phyloP scores from a whole-genome alignment of 2,797 vertebrate genomes.

The Rhinoraja longicauda region DNA sequence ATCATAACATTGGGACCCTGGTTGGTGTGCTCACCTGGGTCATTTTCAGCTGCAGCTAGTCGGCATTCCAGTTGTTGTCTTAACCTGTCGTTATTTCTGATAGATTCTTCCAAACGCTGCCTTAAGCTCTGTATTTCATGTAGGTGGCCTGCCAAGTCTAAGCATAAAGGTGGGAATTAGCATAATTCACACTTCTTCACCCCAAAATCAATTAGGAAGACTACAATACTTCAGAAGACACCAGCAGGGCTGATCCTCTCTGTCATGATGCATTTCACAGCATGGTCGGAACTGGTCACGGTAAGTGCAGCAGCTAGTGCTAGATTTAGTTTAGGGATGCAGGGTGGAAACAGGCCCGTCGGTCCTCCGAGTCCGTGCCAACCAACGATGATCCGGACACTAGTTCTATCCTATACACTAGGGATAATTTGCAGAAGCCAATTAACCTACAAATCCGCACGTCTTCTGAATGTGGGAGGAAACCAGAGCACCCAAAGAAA shows the following conservation, averaged over 20 bases:
- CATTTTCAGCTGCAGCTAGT: conserved; percentile 65
- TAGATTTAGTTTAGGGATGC: no score
- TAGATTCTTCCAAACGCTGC: conserved; percentile 82
- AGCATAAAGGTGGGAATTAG: conserved; percentile 47
- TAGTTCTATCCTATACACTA: no score
- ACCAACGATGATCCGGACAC: no score
- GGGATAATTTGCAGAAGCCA: no score
- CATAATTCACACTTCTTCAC: conserved; percentile 30
- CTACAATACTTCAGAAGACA: no score
- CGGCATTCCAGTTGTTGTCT: conserved; percentile 80
- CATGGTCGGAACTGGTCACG: background rate
- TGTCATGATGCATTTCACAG: background rate
- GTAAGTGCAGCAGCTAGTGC: no score
- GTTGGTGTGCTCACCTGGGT: conserved; percentile 63
- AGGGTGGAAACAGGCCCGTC: no score
- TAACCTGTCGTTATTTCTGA: conserved; percentile 81
- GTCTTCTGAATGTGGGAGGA: no score
- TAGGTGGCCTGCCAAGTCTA: conserved; percentile 84
- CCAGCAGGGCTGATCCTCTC: background rate
- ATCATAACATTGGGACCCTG: background rate
- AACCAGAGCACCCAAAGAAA: no score
- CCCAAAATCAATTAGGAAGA: background rate
- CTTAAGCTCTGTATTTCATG: conserved; percentile 83
- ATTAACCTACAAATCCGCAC: no score
- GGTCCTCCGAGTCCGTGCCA: no score